These are phyloP conservation scores for Apodemia duryi DNA, from an alignment of 2,888 invertebrate species.

Conservation along the genomic window DNA sequence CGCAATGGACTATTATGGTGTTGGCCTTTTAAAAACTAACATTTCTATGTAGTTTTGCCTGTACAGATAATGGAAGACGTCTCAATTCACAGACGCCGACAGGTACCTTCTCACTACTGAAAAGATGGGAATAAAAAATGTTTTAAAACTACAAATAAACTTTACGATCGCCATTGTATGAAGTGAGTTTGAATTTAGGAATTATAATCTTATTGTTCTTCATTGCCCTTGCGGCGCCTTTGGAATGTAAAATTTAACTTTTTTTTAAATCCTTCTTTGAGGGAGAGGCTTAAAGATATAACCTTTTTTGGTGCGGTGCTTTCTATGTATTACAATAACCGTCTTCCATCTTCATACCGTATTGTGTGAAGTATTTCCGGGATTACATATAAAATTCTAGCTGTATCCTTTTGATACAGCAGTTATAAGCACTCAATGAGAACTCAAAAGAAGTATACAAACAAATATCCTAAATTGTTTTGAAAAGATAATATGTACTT, in stretches of 20 bases:
- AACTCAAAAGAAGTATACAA: neutral
- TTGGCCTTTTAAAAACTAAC: constrained; percentile 25
- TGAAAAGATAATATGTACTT: constrained; percentile 36
- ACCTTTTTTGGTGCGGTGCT: neutral
- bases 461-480: constrained; percentile 1
- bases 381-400: neutral
- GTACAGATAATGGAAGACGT: constrained; percentile 44
- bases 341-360: neutral
- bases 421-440: neutral
- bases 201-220: constrained; percentile 48
- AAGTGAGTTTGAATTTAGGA: constrained; percentile 40
- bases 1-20: constrained; percentile 34
- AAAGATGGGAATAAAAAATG: constrained; percentile 41
- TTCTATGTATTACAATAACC: constrained; percentile 3
- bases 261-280: constrained; percentile 3
- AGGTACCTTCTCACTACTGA: constrained; percentile 37
- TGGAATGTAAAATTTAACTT: neutral
- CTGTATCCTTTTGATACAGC: neutral
- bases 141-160: constrained; percentile 51
- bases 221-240: constrained; percentile 30
- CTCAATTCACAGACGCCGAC: constrained; percentile 26
- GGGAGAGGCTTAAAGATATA: neutral
- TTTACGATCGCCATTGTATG: constrained; percentile 56
- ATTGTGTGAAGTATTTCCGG: constrained; percentile 13
- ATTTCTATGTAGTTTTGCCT: neutral